Conservation (phyloP, 2,888 invertebrate genomes). For the Catocala nupta region DNA sequence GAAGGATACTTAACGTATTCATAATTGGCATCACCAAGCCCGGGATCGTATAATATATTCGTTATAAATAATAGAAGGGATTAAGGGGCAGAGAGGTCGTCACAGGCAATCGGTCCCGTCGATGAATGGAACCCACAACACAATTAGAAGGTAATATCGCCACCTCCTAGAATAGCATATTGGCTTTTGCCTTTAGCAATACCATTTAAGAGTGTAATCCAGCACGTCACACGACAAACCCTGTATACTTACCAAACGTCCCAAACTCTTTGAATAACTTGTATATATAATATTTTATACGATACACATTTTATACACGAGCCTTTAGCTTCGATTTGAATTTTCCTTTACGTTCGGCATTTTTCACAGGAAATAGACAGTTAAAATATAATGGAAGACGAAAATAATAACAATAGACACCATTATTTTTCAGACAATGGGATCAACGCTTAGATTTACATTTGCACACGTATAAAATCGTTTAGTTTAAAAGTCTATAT, state of each 20-base stretch:
- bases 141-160: constrained; percentile 39
- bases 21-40: constrained; percentile 15
- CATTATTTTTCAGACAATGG: constrained; percentile 51
- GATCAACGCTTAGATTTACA: constrained; percentile 60
- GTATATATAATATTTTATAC: constrained; percentile 14
- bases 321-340: constrained; percentile 38
- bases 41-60: constrained; percentile 28
- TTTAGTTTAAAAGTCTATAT: constrained; percentile 72
- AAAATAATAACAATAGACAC: constrained; percentile 67
- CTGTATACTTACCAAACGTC: constrained; percentile 29
- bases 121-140: constrained; percentile 45
- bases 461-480: constrained; percentile 78
- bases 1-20: constrained; percentile 16
- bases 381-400: constrained; percentile 73
- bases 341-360: constrained; percentile 30
- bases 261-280: constrained; percentile 16
- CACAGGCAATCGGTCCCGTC: constrained; percentile 31
- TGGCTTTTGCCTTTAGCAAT: constrained; percentile 22
- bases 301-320: constrained; percentile 42
- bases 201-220: constrained; percentile 12
- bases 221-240: constrained; percentile 26
- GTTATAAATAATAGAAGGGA: constrained; percentile 37
- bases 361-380: constrained; percentile 40
- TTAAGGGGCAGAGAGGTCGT: constrained; percentile 27
- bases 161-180: constrained; percentile 34